Evolutionary conservation across 1,140 invertebrate genomes (phyloP).

Genomic region (Drosophila prosaltans): DNA sequence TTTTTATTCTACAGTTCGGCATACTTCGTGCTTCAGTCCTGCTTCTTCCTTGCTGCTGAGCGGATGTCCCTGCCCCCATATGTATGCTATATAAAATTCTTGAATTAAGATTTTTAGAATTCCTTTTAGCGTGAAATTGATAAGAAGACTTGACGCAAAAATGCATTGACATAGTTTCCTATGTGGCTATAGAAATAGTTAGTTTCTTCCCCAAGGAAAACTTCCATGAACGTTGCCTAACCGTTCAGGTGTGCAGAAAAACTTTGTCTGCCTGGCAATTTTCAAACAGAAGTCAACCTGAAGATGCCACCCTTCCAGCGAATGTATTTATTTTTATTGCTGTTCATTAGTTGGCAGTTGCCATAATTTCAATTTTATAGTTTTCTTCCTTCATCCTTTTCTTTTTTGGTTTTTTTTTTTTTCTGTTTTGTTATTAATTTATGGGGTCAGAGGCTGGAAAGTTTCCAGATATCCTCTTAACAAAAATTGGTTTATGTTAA

Average conservation of each 20-base stretch:
- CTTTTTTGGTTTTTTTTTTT: not conserved
- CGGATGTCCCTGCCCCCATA: constrained; percentile 29
- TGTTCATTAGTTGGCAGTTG: constrained; percentile 74
- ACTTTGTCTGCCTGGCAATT: constrained; percentile 55
- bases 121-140: constrained; percentile 41
- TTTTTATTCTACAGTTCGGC: not conserved
- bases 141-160: constrained; percentile 26
- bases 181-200: not conserved
- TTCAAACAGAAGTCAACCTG: constrained; percentile 1
- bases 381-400: constrained; percentile 13
- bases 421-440: constrained; percentile 40
- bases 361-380: constrained; percentile 74
- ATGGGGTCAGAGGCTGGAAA: constrained; percentile 10
- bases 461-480: not conserved
- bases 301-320: not conserved
- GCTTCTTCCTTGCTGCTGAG: constrained; percentile 26
- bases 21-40: constrained; percentile 6
- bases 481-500: constrained; percentile 21
- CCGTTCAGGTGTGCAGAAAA: constrained; percentile 60
- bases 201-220: not conserved
- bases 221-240: not conserved
- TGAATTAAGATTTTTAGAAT: constrained; percentile 4
- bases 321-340: constrained; percentile 73
- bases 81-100: constrained; percentile 28
- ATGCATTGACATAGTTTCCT: constrained; percentile 66